These are phyloP conservation scores for Leptinotarsa tumamoca DNA, from an alignment of 2,888 invertebrate species.

Conservation along the genomic window DNA sequence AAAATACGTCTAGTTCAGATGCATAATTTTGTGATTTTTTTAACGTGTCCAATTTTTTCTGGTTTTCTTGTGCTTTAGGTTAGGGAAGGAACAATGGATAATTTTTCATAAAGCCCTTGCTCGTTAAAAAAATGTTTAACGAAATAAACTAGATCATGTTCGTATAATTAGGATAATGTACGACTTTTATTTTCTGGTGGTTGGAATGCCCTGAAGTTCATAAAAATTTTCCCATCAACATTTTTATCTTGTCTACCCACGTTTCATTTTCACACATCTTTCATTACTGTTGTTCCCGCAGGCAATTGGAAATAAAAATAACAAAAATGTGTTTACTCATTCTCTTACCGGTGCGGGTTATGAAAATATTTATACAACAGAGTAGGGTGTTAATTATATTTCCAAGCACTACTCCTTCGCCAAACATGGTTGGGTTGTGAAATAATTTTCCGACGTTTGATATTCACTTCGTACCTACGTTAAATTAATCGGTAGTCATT, in stretches of 20 bases:
- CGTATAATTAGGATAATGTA: too few species aligned
- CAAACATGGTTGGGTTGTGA: constrained; percentile 30
- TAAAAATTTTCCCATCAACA: not conserved
- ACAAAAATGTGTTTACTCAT: constrained; percentile 32
- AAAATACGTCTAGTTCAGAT: too few species aligned
- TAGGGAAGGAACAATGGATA: too few species aligned
- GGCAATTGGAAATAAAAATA: constrained; percentile 30
- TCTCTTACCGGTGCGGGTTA: constrained; percentile 28
- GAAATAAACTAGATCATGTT: too few species aligned
- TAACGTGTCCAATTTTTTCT: too few species aligned
- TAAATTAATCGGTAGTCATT: not conserved
- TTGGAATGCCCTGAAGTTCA: not conserved
- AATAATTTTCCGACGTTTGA: constrained; percentile 2
- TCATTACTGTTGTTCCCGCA: constrained; percentile 8
- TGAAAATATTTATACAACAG: constrained; percentile 36
- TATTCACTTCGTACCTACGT: not conserved
- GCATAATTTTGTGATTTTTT: too few species aligned
- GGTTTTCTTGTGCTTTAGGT: too few species aligned
- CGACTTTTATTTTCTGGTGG: too few species aligned
- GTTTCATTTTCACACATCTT: constrained; percentile 14
- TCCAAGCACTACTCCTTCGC: constrained; percentile 31
- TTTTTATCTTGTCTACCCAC: not conserved
- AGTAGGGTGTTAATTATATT: constrained; percentile 37
- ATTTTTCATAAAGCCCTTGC: too few species aligned
- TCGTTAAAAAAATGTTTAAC: too few species aligned